A percentile compares a stretch with the other conserved stretches of the same genome.
Conservation (phyloP, 1,140 invertebrate species). For the Scaptomyza graminum region DNA sequence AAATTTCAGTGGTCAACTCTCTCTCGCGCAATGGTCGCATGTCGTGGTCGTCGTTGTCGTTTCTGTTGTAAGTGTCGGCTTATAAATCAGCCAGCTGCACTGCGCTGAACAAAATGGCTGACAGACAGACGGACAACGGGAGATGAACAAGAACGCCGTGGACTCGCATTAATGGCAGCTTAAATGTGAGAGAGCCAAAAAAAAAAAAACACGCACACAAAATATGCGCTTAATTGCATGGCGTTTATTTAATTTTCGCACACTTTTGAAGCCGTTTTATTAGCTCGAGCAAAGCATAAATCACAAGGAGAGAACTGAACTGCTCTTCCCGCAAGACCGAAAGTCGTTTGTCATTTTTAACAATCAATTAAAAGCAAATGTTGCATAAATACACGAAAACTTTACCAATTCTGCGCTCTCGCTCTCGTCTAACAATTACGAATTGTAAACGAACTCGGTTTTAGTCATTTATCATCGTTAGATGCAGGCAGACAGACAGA, state of each 20-base stretch:
- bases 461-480: conserved; percentile 61
- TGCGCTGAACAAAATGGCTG: conserved; percentile 48
- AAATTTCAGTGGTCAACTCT: conserved; percentile 72
- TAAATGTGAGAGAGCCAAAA: conserved; percentile 58
- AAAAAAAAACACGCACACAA: conserved; percentile 22
- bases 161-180: conserved; percentile 67
- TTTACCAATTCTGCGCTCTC: conserved; percentile 34
- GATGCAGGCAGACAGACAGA: conserved; percentile 9
- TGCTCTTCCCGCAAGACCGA: background rate
- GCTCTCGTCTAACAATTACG: conserved; percentile 30
- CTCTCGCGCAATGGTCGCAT: conserved; percentile 15
- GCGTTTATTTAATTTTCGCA: conserved; percentile 60
- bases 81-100: conserved; percentile 73
- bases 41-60: conserved; percentile 35
- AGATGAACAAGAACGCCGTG: conserved; percentile 15
- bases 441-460: conserved; percentile 51
- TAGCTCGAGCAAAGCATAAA: conserved; percentile 65
- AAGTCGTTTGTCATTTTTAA: conserved; percentile 75
- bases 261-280: conserved; percentile 61
- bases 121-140: conserved; percentile 52
- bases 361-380: conserved; percentile 81
- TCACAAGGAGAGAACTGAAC: conserved; percentile 25
- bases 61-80: conserved; percentile 70
- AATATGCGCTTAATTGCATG: conserved; percentile 66
- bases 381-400: conserved; percentile 78